These are phyloP conservation scores for Hippocampus mohnikei DNA, from an alignment of 2,113 vertebrate species.

Conservation along the genomic window DNA sequence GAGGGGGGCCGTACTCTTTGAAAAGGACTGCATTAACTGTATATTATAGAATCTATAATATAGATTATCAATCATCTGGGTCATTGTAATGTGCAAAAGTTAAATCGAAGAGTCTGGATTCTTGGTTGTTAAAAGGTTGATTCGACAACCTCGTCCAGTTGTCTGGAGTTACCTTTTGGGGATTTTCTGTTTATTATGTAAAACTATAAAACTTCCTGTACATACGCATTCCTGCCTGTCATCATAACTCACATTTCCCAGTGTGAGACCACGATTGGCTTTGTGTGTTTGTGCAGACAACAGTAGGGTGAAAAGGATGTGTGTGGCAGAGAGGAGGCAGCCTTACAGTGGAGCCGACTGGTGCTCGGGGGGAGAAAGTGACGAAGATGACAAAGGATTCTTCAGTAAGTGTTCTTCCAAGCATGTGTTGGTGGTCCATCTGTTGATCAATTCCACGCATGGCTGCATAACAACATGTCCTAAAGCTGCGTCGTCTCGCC, in stretches of 20 bases:
- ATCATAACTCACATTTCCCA: background rate
- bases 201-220: no score
- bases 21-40: no score
- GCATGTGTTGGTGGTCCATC: conserved; percentile 10
- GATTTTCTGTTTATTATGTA: no score
- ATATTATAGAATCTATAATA: background rate
- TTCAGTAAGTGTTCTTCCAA: conserved; percentile 65
- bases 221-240: background rate
- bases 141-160: background rate
- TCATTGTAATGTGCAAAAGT: background rate
- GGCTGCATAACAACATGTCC: conserved; percentile 11
- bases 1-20: background rate
- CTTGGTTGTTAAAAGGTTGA: background rate
- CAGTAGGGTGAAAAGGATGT: conserved; percentile 78
- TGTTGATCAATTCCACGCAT: conserved; percentile 25
- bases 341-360: conserved; percentile 79
- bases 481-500: conserved; percentile 9
- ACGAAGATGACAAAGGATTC: conserved; percentile 77
- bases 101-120: background rate
- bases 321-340: conserved; percentile 77
- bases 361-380: conserved; percentile 80
- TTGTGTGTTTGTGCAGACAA: conserved; percentile 52
- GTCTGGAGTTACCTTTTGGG: background rate
- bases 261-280: conserved; percentile 4
- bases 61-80: background rate